These are phyloP conservation scores for Trichechus manatus DNA, from an alignment of 2,113 vertebrate species.

Conservation along the genomic window DNA sequence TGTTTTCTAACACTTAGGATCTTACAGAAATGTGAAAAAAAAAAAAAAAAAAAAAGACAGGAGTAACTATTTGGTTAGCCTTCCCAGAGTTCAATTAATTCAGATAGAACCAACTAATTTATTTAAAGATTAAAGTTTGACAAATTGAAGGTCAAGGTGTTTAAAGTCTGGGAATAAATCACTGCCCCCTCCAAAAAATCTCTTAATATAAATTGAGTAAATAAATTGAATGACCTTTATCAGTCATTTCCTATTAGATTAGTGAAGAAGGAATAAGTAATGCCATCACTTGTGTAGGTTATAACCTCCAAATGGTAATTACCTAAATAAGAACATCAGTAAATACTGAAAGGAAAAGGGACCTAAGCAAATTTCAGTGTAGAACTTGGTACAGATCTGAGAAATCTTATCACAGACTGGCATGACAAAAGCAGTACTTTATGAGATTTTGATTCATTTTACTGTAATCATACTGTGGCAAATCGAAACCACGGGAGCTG, in stretches of 20 bases:
- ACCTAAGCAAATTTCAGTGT: not conserved
- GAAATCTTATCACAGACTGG: not conserved
- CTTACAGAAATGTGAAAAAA: slow-evolving; percentile 64
- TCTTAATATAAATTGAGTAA: slow-evolving; percentile 67
- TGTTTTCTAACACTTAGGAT: slow-evolving; percentile 38
- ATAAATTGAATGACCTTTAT: slow-evolving; percentile 61
- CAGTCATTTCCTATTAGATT: slow-evolving; percentile 59
- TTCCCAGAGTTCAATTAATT: slow-evolving; percentile 60
- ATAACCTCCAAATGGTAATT: slow-evolving; percentile 59
- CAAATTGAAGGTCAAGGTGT: slow-evolving; percentile 66
- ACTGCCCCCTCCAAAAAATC: slow-evolving; percentile 2
- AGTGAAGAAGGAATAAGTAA: slow-evolving; percentile 52
- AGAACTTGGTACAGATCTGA: not conserved
- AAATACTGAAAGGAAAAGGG: slow-evolving; percentile 30
- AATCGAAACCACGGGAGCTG: not conserved
- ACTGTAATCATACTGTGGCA: not conserved
- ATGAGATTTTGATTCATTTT: not conserved
- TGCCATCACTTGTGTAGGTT: slow-evolving; percentile 9
- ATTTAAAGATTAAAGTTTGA: slow-evolving; percentile 55
- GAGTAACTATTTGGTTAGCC: slow-evolving; percentile 39
- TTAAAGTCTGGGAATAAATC: slow-evolving; percentile 62
- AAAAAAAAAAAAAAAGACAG: slow-evolving; percentile 35
- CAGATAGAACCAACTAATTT: slow-evolving; percentile 37
- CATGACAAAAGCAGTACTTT: not conserved
- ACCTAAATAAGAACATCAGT: slow-evolving; percentile 39